Percentiles rank a stretch among this genome's conserved stretches.
These are phyloP conservation scores for Apis cerana DNA, from an alignment of 1,140 invertebrate species.

Conservation along the genomic window DNA sequence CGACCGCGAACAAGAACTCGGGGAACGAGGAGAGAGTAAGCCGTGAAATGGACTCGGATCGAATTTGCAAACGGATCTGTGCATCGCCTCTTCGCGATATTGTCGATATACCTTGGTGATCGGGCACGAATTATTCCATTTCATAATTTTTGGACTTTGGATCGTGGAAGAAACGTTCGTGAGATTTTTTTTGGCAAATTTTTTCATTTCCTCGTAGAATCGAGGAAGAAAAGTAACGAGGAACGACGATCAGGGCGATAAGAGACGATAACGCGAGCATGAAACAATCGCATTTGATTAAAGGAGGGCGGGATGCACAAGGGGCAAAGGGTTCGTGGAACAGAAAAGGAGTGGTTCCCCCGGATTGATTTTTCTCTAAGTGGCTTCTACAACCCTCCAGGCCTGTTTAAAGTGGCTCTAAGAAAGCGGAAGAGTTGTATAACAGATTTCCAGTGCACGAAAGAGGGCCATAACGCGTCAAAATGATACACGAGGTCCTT, in stretches of 20 bases:
- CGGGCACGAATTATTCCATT: too few relatives aligned
- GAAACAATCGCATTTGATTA: background rate
- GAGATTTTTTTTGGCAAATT: too few relatives aligned
- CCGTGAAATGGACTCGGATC: conserved; percentile 45
- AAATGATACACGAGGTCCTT: conserved; percentile 44
- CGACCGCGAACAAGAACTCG: conserved; percentile 44
- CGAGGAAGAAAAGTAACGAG: background rate
- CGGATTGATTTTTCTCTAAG: conserved; percentile 29
- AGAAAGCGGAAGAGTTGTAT: conserved; percentile 18
- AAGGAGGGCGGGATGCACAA: too few relatives aligned
- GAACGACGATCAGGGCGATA: too few relatives aligned
- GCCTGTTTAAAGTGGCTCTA: conserved; percentile 7
- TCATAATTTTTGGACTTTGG: too few relatives aligned
- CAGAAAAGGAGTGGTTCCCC: background rate
- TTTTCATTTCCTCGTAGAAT: background rate
- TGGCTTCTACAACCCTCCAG: background rate
- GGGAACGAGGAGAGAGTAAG: conserved; percentile 16
- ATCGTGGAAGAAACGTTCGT: too few relatives aligned
- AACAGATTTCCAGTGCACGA: conserved; percentile 44
- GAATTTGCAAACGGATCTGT: conserved; percentile 39
- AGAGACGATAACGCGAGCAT: background rate
- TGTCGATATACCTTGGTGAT: too few relatives aligned
- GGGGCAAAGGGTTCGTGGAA: too few relatives aligned
- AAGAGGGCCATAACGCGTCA: conserved; percentile 47
- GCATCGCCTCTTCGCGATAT: background rate